phyloP scores from a whole-genome alignment of 2,888 invertebrate genomes.

The Conchocele bisecta region DNA sequence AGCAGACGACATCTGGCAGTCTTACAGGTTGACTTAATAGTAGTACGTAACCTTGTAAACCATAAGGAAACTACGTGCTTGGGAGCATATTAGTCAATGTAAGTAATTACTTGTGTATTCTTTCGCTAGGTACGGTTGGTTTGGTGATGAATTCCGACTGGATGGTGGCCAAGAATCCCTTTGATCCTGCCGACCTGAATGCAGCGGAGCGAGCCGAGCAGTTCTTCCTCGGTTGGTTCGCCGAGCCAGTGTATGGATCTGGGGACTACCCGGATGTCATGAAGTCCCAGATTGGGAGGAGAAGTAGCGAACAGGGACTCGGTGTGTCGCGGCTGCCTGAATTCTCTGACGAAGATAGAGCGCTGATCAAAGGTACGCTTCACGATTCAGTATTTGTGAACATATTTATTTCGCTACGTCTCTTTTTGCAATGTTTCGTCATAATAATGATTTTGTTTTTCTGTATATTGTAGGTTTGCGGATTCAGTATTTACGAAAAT shows the following conservation, averaged over 20 bases:
- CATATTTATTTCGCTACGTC: too few relatives aligned
- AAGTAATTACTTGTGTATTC: background rate
- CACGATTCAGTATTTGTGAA: too few relatives aligned
- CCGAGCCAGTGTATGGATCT: slow-evolving; percentile 69
- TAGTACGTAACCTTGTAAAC: too few relatives aligned
- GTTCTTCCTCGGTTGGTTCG: slow-evolving; percentile 74
- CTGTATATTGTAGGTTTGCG: too few relatives aligned
- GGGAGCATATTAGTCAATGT: too few relatives aligned
- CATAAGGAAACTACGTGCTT: too few relatives aligned
- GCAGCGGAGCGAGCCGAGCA: slow-evolving; percentile 64
- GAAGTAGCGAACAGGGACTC: slow-evolving; percentile 37
- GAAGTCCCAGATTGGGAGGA: slow-evolving; percentile 41
- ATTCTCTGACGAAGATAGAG: slow-evolving; percentile 43
- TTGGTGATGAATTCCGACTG: slow-evolving; percentile 64
- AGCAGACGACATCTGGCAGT: too few relatives aligned
- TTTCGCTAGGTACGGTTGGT: slow-evolving; percentile 58
- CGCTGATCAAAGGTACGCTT: slow-evolving; percentile 43
- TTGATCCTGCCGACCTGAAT: slow-evolving; percentile 50
- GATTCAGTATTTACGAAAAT: too few relatives aligned
- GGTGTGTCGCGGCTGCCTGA: slow-evolving; percentile 42
- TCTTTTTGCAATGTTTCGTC: too few relatives aligned
- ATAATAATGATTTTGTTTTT: too few relatives aligned
- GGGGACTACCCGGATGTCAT: slow-evolving; percentile 83
- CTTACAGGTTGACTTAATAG: too few relatives aligned
- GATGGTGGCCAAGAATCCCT: slow-evolving; percentile 55